Evolutionary conservation across 1,140 invertebrate genomes (phyloP), one percentile per base, ranked within the genome.

Genomic region (Bradysia coprophila): DNA sequence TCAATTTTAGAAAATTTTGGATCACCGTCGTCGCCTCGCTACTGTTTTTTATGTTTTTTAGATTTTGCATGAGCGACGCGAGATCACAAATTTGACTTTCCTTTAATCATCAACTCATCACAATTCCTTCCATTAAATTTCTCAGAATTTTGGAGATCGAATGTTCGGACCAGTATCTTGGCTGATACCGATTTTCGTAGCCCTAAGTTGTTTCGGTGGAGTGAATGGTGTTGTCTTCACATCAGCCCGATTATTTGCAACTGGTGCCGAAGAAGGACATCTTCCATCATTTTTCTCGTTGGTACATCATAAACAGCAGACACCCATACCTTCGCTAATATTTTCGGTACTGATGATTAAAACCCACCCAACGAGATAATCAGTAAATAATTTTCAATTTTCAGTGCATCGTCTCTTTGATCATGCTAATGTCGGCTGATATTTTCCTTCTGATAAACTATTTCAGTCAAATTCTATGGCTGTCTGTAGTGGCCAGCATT

Each of bases 161-260:
- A 66, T 88, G 41, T 89, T 87, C 54, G 78, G 81, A 3, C 54
- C 64, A 0, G 63, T 87, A 52, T 74, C 74, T 43, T 90, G 84
- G 75, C 62, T 78, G 43, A 88, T 93, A 49, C 86, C 89, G 2
- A 69, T 92, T 18, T 90, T 90, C 59, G 89, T 94, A 11, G 85
- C 89, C 0, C 62, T 93, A 24, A 79, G 76, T 11, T 78, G 75
- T 0, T 81, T 82, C 52, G 89, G 89, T 18, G 86, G 86, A 13
- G 86, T 92, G 0, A 94, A 94, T 57, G 89, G 90, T 13, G 85
- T 91, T 28, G 65, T 94, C 32, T 91, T 94, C 62, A 92, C 89
- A 1, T 86, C 87, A 2, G 81, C 84, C 2, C 68, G 77, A 50
- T 68, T 78, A 4, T 81, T 83, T 51, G 70, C 77, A 16, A 80